phyloP scores from a whole-genome alignment of 2,888 invertebrate species.

The Teleiodes luculella region DNA sequence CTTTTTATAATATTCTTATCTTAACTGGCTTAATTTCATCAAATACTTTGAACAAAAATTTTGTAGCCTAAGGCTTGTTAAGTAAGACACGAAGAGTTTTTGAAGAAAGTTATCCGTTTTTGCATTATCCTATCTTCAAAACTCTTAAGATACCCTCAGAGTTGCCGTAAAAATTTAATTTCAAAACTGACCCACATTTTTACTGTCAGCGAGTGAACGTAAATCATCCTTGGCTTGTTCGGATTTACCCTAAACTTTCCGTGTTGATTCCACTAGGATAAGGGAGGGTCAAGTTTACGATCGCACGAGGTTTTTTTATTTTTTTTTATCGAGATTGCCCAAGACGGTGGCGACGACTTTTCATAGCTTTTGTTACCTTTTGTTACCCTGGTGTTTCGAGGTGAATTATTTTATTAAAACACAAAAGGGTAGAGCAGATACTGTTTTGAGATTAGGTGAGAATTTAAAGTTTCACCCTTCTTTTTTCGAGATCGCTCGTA shows the following conservation, averaged over 20 bases:
- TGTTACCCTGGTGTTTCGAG: constrained; percentile 53
- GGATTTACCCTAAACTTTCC: constrained; percentile 39
- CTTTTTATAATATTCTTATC: too few relatives aligned
- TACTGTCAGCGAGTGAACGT: constrained; percentile 48
- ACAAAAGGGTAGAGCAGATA: constrained; percentile 50
- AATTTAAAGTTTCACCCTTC: constrained; percentile 54
- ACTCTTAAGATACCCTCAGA: constrained; percentile 35
- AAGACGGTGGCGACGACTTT: constrained; percentile 29
- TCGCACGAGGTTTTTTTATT: too few relatives aligned
- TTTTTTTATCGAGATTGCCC: constrained; percentile 72
- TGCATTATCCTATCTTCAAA: constrained; percentile 33
- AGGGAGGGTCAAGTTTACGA: constrained; percentile 69
- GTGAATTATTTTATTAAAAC: constrained; percentile 65
- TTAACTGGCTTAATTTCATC: too few relatives aligned
- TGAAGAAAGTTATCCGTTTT: constrained; percentile 16
- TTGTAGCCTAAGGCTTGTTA: too few relatives aligned
- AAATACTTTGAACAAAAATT: too few relatives aligned
- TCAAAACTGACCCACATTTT: constrained; percentile 58
- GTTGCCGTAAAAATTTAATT: constrained; percentile 60
- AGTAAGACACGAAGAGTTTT: background rate
- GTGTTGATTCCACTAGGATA: constrained; percentile 64
- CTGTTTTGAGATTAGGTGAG: constrained; percentile 50
- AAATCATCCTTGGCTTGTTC: constrained; percentile 54
- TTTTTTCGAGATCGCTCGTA: constrained; percentile 35
- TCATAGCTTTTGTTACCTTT: constrained; percentile 52